Evolutionary conservation across 2,113 vertebrate species (phyloP), one percentile per base, ranked within the genome.

Genomic region (Progne subis): DNA sequence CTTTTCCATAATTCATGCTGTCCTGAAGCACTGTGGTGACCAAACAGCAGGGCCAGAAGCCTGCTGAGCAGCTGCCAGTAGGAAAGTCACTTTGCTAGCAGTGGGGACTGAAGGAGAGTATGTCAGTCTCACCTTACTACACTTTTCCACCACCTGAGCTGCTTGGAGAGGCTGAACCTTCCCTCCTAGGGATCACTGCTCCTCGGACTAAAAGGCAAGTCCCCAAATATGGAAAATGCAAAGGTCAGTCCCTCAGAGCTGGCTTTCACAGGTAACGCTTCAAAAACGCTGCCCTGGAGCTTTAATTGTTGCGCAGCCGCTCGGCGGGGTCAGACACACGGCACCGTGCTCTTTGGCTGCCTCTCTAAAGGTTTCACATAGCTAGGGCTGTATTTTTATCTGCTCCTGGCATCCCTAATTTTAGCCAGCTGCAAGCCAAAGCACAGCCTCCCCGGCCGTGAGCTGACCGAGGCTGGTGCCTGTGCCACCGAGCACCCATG

Each of bases 361-460:
- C 76, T 75, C 82, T 19, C 64, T 55, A 64, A 93, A 97, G 90
- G 92, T 88, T 95, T 96, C 14, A 11, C 90, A 93, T 96, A 94
- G 71, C 43, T 64, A 44, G 24, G 37, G 70, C 59, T 69, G 50
- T 96, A 97, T 96, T 96, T 97, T 95, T 94, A 95, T 94, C 95
- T 16, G 2, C 82, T 49, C 31, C 1, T 5, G 79, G 76, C 88
- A 95, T 71, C 85, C 90, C 95, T 96, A 96, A 96, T 90, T 93
- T 96, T 94, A 96, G 96, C 8, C 4, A 88, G 79, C 64, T 18
- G 79, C 57, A 74, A 83, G 61, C 52, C 65, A 75, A 83, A 41
- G 92, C 10, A 3, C 74, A 92, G 31, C 64, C 57, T 47, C 25
- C 64, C 8, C 17, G 28, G 34, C 50, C 13, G 0, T 12, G 21